Conservation (phyloP, 2,113 vertebrate genomes). For the Heteronetta atricapilla region DNA sequence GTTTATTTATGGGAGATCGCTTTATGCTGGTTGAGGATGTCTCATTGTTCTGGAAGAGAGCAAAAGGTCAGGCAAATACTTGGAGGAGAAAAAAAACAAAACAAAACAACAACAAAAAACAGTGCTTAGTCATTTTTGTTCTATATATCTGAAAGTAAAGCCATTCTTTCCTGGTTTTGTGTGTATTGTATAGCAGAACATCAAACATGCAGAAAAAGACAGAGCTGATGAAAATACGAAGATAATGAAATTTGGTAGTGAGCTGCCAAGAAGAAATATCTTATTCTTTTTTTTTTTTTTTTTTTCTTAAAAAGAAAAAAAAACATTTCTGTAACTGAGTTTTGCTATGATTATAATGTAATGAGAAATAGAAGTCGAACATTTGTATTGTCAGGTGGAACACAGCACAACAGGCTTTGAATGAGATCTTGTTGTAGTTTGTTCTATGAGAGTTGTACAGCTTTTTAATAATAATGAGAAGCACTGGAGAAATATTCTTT, state of each 20-base stretch:
- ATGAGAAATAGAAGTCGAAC: neutral
- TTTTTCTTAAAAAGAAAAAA: too few species aligned
- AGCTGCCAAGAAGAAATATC: neutral
- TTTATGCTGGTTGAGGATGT: neutral
- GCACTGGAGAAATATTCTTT: neutral
- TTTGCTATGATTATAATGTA: neutral
- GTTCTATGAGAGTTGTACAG: neutral
- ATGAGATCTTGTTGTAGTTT: neutral
- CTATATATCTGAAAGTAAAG: neutral
- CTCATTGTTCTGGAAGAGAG: neutral
- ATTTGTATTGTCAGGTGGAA: neutral
- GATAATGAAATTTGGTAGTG: neutral
- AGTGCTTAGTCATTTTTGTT: neutral
- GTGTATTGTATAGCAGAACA: neutral
- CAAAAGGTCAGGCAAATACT: neutral
- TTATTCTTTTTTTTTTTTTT: neutral
- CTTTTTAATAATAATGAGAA: neutral
- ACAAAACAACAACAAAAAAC: neutral
- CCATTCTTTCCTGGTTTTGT: neutral
- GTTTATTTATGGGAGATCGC: neutral
- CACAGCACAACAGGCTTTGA: neutral
- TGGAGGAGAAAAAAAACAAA: neutral
- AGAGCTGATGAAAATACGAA: neutral
- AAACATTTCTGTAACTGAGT: neutral
- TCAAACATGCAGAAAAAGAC: neutral